phyloP scores from a whole-genome alignment of 92 coral and sea anemone species.

The Bergia sp. region DNA sequence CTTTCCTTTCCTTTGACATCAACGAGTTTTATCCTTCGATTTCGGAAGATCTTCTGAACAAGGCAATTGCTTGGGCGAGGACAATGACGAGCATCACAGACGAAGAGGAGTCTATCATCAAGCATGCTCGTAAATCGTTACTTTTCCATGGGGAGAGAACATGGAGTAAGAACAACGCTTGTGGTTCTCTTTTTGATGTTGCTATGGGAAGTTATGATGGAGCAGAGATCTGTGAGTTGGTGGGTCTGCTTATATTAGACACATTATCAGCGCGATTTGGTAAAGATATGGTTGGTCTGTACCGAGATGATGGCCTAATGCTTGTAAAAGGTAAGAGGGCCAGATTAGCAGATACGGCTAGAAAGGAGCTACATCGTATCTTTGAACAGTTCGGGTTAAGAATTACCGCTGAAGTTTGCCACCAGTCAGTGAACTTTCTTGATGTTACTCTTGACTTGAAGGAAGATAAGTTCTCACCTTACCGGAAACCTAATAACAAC shows the following conservation, averaged over 20 bases:
- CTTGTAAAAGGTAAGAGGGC: conserved; percentile 10
- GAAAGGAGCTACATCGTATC: neutral
- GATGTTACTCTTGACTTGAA: conserved; percentile 13
- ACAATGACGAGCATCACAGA: no score
- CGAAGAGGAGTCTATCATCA: neutral
- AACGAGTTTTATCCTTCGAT: conserved; percentile 1
- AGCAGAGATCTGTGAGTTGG: no score
- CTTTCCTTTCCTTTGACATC: neutral
- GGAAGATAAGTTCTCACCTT: conserved; percentile 8
- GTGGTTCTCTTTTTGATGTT: no score
- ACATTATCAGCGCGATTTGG: neutral
- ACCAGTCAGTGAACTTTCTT: conserved; percentile 12
- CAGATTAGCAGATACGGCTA: conserved; percentile 11
- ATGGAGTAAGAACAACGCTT: neutral
- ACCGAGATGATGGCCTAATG: conserved; percentile 15
- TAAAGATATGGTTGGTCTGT: conserved; percentile 11
- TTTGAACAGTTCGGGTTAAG: conserved; percentile 12
- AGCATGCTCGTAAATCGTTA: conserved; percentile 2
- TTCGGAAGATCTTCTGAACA: neutral
- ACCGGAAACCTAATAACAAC: conserved; percentile 1
- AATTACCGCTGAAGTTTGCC: conserved; percentile 23
- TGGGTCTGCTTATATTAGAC: no score
- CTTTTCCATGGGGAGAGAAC: neutral
- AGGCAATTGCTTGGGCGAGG: no score
- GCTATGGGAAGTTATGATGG: no score